Conservation (phyloP, 2,113 vertebrate species). For the Cygnus atratus region DNA sequence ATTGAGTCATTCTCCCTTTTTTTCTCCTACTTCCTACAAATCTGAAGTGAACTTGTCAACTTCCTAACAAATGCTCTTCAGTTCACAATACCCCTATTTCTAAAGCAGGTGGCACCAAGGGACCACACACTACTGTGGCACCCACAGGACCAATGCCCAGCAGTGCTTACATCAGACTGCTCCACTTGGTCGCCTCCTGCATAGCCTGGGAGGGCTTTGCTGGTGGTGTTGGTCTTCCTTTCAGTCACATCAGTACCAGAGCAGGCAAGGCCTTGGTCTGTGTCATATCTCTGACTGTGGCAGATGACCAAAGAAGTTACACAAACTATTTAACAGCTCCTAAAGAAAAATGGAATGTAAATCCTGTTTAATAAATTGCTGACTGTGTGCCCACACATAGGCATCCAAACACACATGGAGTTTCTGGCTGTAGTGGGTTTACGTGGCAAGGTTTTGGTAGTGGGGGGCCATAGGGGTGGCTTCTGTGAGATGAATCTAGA, state of each 20-base stretch:
- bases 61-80: not conserved
- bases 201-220: not conserved
- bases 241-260: not conserved
- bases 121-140: not conserved
- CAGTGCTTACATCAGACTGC: not conserved
- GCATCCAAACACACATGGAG: not conserved
- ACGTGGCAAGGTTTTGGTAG: too few relatives aligned
- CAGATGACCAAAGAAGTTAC: not conserved
- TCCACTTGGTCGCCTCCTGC: not conserved
- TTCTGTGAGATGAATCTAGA: too few relatives aligned
- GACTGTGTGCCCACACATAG: fast-evolving
- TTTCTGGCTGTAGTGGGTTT: not conserved
- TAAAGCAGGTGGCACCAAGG: not conserved
- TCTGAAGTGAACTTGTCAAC: fast-evolving
- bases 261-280: not conserved
- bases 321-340: too few relatives aligned
- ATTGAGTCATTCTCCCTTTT: not conserved
- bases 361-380: not conserved
- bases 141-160: not conserved
- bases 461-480: too few relatives aligned
- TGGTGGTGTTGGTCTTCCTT: not conserved
- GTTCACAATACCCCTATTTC: not conserved
- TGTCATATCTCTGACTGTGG: not conserved
- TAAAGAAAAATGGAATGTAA: not conserved
- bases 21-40: not conserved